Base-by-base conservation (phyloP, 2,113 vertebrate genomes). In the Amazona vittata region DNA sequence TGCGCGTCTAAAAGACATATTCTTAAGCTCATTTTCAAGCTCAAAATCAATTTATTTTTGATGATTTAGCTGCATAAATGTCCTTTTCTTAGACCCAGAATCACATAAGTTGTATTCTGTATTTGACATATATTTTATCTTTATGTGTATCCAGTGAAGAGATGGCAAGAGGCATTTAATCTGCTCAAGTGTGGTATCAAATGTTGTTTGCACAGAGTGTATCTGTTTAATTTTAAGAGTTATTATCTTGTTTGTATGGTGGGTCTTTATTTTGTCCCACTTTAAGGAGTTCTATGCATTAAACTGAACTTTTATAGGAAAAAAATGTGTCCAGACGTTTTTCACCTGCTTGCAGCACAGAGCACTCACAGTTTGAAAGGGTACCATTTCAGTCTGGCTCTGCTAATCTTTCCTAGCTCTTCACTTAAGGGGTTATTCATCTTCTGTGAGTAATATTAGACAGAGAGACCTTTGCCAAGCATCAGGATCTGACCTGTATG, bases 101-200 rank as follows among this genome's bases (percentile, higher is more conserved):
- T 11, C 10, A 59, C 1, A 0, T 37, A 37, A 75, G 1, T 10
- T 19, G 4, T 62, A 14, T 37, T 35, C 19, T 52, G 20, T 31
- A 19, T 29, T 39, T 69, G 24, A 65, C 26, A 21, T n/a, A 3
- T 19, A 47, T 79, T 79, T 94, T 68, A 22, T 25, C 2, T 2
- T 64, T 68, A 39, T 85, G 73, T 77, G 2, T 47, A 43, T 57
- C 11, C 67, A 33, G 18, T 52, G n/a, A 92, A 55, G 29, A 44
- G 26, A 24, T 35, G 9, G 55, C 49, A 77, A 80, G 25, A 90
- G 10, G 15, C 35, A 39, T 69, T 80, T 90, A 6, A 62, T 26
- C 37, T 4, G 0, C 18, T 77, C 3, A 35, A 19, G 19, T 41
- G 26, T 64, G 17, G 0, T 49, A 65, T 41, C 1, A 5, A 17